These are phyloP conservation scores for Lacerta viridis DNA, from an alignment of 2,797 vertebrate species.

Conservation along the genomic window DNA sequence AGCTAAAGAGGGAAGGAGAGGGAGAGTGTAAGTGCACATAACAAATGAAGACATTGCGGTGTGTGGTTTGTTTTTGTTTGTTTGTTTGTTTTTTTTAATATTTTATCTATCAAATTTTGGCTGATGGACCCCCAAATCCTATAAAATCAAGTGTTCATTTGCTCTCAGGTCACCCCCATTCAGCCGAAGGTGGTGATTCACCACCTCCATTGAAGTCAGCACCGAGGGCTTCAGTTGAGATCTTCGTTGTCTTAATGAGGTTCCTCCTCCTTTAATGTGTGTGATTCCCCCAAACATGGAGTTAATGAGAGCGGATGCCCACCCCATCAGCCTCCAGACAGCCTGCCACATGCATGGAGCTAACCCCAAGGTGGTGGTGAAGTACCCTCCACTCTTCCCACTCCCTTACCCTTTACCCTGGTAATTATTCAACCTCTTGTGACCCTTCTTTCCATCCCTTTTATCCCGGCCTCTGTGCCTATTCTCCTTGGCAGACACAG, in stretches of 20 bases:
- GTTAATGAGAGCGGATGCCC: slow-evolving; percentile 52
- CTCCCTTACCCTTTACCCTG: slow-evolving; percentile 74
- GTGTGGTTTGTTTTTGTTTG: not conserved
- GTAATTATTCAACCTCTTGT: slow-evolving; percentile 83
- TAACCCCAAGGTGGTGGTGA: slow-evolving; percentile 36
- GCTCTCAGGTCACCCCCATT: slow-evolving; percentile 20
- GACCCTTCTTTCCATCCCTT: slow-evolving; percentile 80
- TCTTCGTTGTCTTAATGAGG: slow-evolving; percentile 47
- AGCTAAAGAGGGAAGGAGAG: not conserved
- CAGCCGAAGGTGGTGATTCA: slow-evolving; percentile 22
- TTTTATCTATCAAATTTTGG: not conserved
- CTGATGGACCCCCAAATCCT: not conserved
- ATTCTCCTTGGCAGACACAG: slow-evolving; percentile 80
- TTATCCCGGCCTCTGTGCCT: slow-evolving; percentile 80
- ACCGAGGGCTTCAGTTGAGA: slow-evolving; percentile 34
- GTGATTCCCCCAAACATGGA: slow-evolving; percentile 46
- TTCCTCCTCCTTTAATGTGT: slow-evolving; percentile 42
- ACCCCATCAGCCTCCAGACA: slow-evolving; percentile 34
- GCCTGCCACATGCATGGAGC: slow-evolving; percentile 44
- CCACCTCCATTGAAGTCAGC: slow-evolving; percentile 46
- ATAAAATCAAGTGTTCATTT: slow-evolving; percentile 44
- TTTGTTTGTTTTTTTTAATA: not conserved
- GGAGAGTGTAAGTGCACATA: not conserved
- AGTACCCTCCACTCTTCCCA: slow-evolving; percentile 66
- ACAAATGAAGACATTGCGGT: not conserved